Evolutionary conservation across 2,113 vertebrate genomes (phyloP).

Genomic region (Bubo bubo): DNA sequence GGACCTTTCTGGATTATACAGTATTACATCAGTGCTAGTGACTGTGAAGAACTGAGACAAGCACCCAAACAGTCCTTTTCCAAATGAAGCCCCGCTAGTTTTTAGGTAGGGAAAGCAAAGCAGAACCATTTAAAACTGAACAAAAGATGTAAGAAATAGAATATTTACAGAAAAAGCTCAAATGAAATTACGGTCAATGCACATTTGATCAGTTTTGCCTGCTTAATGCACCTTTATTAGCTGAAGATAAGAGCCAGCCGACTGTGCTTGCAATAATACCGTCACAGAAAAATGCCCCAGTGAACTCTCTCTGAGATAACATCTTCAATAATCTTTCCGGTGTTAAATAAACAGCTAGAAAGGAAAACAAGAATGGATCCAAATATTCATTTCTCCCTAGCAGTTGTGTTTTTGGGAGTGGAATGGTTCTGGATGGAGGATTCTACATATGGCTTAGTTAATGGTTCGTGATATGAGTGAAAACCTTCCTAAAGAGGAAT

Average conservation of each 20-base stretch:
- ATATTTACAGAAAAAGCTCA: neutral
- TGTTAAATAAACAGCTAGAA: conserved; percentile 9
- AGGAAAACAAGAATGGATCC: conserved; percentile 2
- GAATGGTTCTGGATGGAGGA: conserved; percentile 56
- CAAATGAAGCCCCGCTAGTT: neutral
- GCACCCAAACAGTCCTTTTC: neutral
- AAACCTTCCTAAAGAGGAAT: conserved; percentile 41
- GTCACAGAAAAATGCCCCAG: neutral
- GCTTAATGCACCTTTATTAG: neutral
- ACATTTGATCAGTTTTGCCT: neutral
- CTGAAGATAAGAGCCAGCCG: neutral
- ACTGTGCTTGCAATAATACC: conserved; percentile 2
- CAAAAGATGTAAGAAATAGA: neutral
- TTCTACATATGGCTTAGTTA: conserved; percentile 52
- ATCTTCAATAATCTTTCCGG: conserved; percentile 23
- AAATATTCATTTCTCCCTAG: conserved; percentile 25
- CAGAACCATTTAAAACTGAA: neutral
- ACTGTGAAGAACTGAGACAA: neutral
- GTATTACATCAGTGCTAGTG: neutral
- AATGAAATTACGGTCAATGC: neutral
- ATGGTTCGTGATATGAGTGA: conserved; percentile 29
- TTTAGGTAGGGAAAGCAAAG: neutral
- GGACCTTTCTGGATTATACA: neutral
- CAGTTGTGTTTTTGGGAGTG: conserved; percentile 51
- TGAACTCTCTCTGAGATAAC: conserved; percentile 33